These are phyloP conservation scores for Cantharis nigra DNA, from an alignment of 2,888 invertebrate genomes.

Conservation along the genomic window DNA sequence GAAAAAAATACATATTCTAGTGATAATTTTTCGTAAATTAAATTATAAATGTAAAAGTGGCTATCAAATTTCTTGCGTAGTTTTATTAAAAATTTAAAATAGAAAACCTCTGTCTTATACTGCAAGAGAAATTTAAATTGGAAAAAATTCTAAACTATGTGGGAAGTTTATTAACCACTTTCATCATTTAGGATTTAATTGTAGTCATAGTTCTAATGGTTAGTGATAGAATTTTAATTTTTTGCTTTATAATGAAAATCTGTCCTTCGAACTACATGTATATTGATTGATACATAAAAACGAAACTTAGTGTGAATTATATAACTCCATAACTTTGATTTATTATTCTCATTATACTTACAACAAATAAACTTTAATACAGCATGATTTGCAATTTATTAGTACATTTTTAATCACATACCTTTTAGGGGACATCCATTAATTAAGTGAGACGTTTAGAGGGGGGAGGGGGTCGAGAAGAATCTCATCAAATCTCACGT, in stretches of 20 bases:
- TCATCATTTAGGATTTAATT: neutral
- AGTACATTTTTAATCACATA: neutral
- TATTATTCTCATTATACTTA: constrained; percentile 36
- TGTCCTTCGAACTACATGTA: constrained; percentile 33
- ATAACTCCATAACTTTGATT: constrained; percentile 27
- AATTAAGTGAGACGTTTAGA: too few relatives aligned
- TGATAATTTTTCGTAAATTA: neutral
- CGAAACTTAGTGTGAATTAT: constrained; percentile 30
- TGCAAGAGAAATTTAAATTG: neutral
- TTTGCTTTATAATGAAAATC: constrained; percentile 33
- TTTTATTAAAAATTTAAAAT: neutral
- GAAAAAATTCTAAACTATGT: neutral
- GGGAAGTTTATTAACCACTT: neutral
- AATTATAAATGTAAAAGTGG: neutral
- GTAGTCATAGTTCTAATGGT: constrained; percentile 21
- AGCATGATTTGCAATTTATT: constrained; percentile 8
- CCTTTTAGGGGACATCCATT: too few relatives aligned
- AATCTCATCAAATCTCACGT: too few relatives aligned
- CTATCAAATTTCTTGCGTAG: neutral
- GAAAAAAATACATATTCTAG: neutral
- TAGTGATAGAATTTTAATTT: constrained; percentile 32
- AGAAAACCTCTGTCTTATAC: too few relatives aligned
- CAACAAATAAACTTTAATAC: constrained; percentile 21
- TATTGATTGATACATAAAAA: constrained; percentile 32
- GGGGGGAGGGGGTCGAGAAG: too few relatives aligned